phyloP scores from a whole-genome alignment of 2,888 invertebrate genomes.

The Nematopogon swammerdamellus region DNA sequence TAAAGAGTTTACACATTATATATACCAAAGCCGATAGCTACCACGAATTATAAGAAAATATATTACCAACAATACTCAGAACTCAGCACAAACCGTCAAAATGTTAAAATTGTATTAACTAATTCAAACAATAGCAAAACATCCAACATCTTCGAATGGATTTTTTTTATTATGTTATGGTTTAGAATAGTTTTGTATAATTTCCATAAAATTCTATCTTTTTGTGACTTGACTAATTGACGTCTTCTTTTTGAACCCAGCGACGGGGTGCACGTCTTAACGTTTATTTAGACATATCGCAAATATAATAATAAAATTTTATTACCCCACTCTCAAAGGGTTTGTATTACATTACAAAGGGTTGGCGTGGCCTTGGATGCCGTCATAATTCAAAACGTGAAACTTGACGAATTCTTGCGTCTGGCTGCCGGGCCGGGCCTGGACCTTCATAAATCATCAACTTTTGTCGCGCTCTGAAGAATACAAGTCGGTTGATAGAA shows the following conservation, averaged over 20 bases:
- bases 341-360: conserved; percentile 44
- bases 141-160: conserved; percentile 17
- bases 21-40: too few species aligned
- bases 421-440: conserved; percentile 3
- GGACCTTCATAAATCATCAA: conserved; percentile 23
- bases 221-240: conserved; percentile 48
- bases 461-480: conserved; percentile 30
- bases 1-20: too few species aligned
- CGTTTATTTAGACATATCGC: conserved; percentile 39
- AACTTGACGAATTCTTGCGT: background rate
- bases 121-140: conserved; percentile 34
- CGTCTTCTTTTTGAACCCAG: conserved; percentile 22
- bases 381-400: conserved; percentile 24
- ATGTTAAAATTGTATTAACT: conserved; percentile 44
- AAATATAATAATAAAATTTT: conserved; percentile 55
- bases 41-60: too few species aligned
- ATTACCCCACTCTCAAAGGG: conserved; percentile 53
- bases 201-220: conserved; percentile 31
- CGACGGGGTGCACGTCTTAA: conserved; percentile 37
- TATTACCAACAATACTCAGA: too few species aligned
- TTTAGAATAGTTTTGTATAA: conserved; percentile 9
- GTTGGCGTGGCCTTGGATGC: conserved; percentile 43
- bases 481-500: conserved; percentile 22
- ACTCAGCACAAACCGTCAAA: conserved; percentile 10
- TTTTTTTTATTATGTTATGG: background rate